Conservation (phyloP, 1,140 invertebrate genomes). For the Olivierus martensii region DNA sequence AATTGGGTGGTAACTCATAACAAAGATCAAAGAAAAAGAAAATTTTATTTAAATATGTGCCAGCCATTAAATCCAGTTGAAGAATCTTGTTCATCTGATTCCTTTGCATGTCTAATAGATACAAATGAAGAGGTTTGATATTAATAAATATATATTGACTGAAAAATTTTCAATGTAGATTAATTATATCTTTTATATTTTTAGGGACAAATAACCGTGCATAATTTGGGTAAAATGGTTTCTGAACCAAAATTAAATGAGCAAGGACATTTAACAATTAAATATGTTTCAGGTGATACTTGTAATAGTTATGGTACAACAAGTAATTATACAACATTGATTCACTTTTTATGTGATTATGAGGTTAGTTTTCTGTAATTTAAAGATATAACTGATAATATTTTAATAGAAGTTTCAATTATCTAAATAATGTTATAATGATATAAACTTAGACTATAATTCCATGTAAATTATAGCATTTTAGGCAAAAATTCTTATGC, state of each 20-base stretch:
- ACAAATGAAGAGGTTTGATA: constrained; percentile 14
- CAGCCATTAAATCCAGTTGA: constrained; percentile 20
- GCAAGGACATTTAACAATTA: constrained; percentile 19
- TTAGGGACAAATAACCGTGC: constrained; percentile 13
- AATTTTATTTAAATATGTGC: constrained; percentile 31
- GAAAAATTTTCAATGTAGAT: no score
- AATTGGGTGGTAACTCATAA: constrained; percentile 26
- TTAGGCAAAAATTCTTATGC: no score
- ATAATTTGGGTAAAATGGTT: constrained; percentile 19
- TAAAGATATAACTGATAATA: no score
- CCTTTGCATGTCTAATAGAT: constrained; percentile 24
- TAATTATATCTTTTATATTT: not conserved
- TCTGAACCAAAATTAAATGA: constrained; percentile 12
- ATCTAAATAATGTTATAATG: no score
- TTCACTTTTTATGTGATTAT: constrained; percentile 26
- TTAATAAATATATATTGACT: no score
- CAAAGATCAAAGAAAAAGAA: constrained; percentile 18
- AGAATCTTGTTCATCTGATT: constrained; percentile 21
- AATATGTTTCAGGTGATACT: constrained; percentile 22
- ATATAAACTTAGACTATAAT: no score
- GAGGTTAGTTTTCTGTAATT: no score
- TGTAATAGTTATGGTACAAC: constrained; percentile 20
- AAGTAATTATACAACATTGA: constrained; percentile 22
- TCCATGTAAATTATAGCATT: no score
- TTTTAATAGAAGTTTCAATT: no score